These are phyloP conservation scores for Agelastica alni DNA, from an alignment of 2,888 invertebrate species.

Conservation along the genomic window DNA sequence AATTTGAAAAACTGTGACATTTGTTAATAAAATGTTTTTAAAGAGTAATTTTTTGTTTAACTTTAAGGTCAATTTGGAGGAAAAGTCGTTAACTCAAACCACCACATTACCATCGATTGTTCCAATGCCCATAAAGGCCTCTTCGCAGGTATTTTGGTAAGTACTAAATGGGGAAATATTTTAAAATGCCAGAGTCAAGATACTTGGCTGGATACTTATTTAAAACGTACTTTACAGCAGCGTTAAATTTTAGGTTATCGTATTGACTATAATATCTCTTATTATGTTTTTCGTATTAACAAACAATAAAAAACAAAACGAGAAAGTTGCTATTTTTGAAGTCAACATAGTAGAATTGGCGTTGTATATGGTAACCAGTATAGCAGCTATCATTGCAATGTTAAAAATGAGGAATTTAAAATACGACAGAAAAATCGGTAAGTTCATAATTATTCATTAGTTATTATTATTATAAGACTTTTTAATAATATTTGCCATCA, in stretches of 20 bases:
- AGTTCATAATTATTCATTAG: too few relatives aligned
- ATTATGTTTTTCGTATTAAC: constrained; percentile 86
- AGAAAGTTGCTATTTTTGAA: constrained; percentile 52
- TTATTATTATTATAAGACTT: too few relatives aligned
- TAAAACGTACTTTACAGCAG: background rate
- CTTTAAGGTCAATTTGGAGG: constrained; percentile 40
- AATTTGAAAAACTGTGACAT: too few relatives aligned
- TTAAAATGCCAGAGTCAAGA: background rate
- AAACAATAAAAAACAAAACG: constrained; percentile 62
- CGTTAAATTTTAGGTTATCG: constrained; percentile 65
- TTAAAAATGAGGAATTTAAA: constrained; percentile 71
- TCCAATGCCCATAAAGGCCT: constrained; percentile 91
- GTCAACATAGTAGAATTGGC: constrained; percentile 73
- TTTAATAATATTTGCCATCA: too few relatives aligned
- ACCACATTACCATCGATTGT: constrained; percentile 93
- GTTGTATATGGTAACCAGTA: constrained; percentile 68
- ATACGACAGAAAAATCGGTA: constrained; percentile 58
- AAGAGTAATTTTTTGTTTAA: too few relatives aligned
- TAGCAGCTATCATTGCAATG: constrained; percentile 60
- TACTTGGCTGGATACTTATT: background rate
- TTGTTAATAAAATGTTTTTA: too few relatives aligned
- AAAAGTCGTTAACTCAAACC: constrained; percentile 64
- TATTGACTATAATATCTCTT: constrained; percentile 77
- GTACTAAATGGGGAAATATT: background rate
- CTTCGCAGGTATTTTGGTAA: constrained; percentile 64